phyloP scores from a whole-genome alignment of 2,113 vertebrate species.

The Microtus montanus region DNA sequence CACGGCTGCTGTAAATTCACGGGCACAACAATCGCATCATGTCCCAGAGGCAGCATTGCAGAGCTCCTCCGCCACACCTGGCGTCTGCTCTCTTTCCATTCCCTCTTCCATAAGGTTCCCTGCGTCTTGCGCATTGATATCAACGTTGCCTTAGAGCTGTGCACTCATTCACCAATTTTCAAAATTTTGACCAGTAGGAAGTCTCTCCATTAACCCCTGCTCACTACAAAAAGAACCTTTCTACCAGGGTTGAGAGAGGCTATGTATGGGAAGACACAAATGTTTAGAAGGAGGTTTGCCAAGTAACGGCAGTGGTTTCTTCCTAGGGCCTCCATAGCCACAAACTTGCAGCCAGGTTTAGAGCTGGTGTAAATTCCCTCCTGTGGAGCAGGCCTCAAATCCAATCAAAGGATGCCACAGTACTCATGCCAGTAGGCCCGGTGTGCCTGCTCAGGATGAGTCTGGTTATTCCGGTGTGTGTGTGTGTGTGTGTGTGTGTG shows the following conservation, averaged over 20 bases:
- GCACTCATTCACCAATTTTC: not conserved
- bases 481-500: not conserved
- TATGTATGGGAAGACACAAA: not conserved
- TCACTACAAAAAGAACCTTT: not conserved
- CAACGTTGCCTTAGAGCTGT: not conserved
- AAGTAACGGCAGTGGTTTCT: not conserved
- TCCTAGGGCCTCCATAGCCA: not conserved
- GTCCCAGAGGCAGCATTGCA: not conserved
- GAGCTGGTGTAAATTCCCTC: not conserved
- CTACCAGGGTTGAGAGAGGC: no score
- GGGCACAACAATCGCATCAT: not conserved
- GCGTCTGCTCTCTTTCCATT: not conserved
- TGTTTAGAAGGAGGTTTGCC: not conserved
- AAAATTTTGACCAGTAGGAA: not conserved
- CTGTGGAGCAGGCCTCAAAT: not conserved
- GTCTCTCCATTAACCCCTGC: not conserved
- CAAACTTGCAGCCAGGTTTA: not conserved
- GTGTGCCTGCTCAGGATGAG: not conserved
- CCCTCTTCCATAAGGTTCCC: not conserved
- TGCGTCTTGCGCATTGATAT: not conserved
- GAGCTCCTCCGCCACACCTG: not conserved
- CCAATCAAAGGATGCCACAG: not conserved
- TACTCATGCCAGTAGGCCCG: not conserved
- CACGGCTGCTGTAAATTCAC: not conserved
- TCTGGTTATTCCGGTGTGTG: not conserved